These are phyloP conservation scores for Mesocricetus auratus DNA, from an alignment of 2,113 vertebrate species.

Conservation along the genomic window DNA sequence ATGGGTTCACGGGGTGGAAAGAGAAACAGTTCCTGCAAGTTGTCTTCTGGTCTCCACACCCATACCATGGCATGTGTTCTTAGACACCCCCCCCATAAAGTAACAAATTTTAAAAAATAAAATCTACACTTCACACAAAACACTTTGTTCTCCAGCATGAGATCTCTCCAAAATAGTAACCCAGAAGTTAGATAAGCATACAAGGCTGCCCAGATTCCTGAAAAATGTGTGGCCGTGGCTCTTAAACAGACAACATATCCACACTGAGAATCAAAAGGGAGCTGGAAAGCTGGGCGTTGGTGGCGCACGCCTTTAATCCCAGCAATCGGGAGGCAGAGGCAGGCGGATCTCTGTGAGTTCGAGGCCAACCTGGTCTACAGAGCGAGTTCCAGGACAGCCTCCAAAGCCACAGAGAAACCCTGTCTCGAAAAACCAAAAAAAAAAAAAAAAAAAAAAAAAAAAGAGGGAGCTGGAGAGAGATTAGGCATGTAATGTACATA, in stretches of 20 bases:
- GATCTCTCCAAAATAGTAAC: background rate
- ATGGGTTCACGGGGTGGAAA: background rate
- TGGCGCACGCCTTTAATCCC: too few relatives aligned
- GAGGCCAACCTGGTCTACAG: too few relatives aligned
- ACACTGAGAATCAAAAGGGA: background rate
- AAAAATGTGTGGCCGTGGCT: fast-evolving
- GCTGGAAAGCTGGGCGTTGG: too few relatives aligned
- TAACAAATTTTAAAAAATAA: background rate
- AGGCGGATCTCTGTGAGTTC: too few relatives aligned
- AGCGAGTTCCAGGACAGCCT: too few relatives aligned
- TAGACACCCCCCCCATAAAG: background rate
- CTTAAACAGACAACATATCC: background rate
- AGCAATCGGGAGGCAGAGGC: too few relatives aligned
- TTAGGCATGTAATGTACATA: too few relatives aligned
- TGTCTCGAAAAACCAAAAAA: too few relatives aligned
- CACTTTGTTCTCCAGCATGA: background rate
- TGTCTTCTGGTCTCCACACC: background rate
- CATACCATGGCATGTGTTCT: background rate
- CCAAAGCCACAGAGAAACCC: too few relatives aligned
- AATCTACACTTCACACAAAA: background rate
- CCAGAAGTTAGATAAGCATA: background rate
- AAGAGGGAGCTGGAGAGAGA: background rate
- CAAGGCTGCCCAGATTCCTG: background rate
- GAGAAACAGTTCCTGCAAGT: background rate
- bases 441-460: too few relatives aligned